Conservation (phyloP, 1,140 invertebrate genomes). For the Drosophila tsacasi region DNA sequence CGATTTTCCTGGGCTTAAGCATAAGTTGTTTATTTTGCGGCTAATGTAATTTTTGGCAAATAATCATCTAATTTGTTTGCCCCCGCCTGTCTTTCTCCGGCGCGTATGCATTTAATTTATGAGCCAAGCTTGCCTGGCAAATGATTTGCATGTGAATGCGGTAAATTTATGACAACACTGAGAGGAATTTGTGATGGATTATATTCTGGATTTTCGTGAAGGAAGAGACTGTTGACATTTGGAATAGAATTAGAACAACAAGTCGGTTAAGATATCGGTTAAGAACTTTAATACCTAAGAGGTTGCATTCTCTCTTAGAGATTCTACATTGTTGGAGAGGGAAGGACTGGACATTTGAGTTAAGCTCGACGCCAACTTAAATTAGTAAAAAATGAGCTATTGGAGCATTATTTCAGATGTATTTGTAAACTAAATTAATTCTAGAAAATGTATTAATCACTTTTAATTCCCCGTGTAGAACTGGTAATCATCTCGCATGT, state of each 20-base stretch:
- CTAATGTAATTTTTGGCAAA: slow-evolving; percentile 58
- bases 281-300: not conserved
- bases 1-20: slow-evolving; percentile 9
- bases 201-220: too few relatives aligned
- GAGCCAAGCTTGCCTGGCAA: slow-evolving; percentile 12
- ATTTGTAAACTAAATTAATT: too few relatives aligned
- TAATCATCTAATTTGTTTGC: slow-evolving; percentile 63
- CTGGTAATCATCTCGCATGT: not conserved
- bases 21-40: slow-evolving; percentile 61
- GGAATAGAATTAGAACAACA: not conserved
- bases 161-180: slow-evolving; percentile 1
- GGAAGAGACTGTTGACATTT: not conserved
- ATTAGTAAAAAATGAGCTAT: not conserved
- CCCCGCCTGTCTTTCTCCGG: not conserved
- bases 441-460: not conserved
- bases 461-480: not conserved
- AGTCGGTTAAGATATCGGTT: not conserved
- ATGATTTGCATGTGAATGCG: slow-evolving; percentile 42
- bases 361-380: not conserved
- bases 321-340: not conserved
- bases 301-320: not conserved
- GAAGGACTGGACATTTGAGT: not conserved
- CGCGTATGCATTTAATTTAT: slow-evolving; percentile 51
- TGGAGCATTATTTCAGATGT: not conserved
- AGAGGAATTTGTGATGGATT: slow-evolving; percentile 2